phyloP scores from a whole-genome alignment of 2,888 invertebrate species.

The Dryococelus australis region DNA sequence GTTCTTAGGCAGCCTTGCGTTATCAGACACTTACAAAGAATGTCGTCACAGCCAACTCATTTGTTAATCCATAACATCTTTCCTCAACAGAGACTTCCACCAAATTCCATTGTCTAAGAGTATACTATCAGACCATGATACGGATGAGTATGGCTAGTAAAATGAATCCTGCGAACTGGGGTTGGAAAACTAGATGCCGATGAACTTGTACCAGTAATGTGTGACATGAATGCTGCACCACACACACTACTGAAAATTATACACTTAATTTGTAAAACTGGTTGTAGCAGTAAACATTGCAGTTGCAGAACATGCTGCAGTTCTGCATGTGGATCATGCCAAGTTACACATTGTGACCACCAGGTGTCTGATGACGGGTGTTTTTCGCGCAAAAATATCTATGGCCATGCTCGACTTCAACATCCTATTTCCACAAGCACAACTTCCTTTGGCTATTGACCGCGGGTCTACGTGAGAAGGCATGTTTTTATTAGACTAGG shows the following conservation, averaged over 20 bases:
- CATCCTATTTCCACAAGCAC: too few species aligned
- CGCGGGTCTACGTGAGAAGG: too few species aligned
- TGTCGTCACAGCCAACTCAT: neutral
- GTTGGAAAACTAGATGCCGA: too few species aligned
- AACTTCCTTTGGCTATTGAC: too few species aligned
- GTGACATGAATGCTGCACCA: neutral
- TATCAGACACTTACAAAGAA: slow-evolving; percentile 18
- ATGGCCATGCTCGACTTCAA: too few species aligned
- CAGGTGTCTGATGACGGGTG: neutral
- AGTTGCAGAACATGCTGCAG: neutral
- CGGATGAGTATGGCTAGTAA: neutral
- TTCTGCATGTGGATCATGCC: neutral
- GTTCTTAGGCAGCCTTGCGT: neutral
- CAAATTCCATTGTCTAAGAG: too few species aligned
- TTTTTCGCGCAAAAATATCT: too few species aligned
- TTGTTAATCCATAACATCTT: neutral
- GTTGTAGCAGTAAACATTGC: too few species aligned
- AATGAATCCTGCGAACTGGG: neutral
- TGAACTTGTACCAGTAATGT: neutral
- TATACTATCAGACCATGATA: neutral
- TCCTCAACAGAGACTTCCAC: too few species aligned
- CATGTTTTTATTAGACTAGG: too few species aligned
- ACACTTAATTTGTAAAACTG: too few species aligned
- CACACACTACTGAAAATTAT: neutral
- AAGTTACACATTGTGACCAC: neutral